Base-by-base conservation (phyloP, 2,888 invertebrate species). In the Oligia latruncula region DNA sequence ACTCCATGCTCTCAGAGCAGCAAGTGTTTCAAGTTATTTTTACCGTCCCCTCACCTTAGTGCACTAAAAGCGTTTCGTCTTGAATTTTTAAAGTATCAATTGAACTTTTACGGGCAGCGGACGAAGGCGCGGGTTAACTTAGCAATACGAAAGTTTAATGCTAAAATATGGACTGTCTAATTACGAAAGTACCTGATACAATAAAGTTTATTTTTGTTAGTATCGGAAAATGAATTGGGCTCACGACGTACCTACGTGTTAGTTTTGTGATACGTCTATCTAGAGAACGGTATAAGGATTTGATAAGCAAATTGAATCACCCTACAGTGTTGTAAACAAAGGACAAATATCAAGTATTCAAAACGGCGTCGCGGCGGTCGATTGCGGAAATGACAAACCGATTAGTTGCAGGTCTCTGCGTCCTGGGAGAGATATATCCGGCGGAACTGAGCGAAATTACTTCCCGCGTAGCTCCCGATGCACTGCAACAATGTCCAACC, bases 351-450 rank as follows among this genome's bases (percentile, higher is more conserved):
- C 91, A 94, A 93, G 92, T 94, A 95, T 95, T 95, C 94, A 93
- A 88, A 93, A 92, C 91, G 91, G 91, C 92, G 93, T 92, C 91
- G 92, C 88, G 90, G 92, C 93, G 94, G 94, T 93, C 93, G 94
- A 95, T 95, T 93, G 93, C 94, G 96, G 96, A 96, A 96, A 96
- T 96, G 95, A 96, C 95, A 93, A 93, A 94, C 92, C 95, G 96
- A 95, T 96, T 96, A 96, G 95, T 95, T 93, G 94, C 94, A 96
- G 93, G 94, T 93, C 92, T 93, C 91, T 91, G 92, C 92, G 92
- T 92, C 93, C 92, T 92, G 92, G 91, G 93, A 94, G 94, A 94
- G 93, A 95, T 95, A 94, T 95, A 95, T 96, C 96, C 96, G 95
- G 88, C 95, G 96, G 96, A 96, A 95, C 92, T 87, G 88, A 90